Conservation (phyloP, 2,888 invertebrate species). For the Hybos culiciformis region DNA sequence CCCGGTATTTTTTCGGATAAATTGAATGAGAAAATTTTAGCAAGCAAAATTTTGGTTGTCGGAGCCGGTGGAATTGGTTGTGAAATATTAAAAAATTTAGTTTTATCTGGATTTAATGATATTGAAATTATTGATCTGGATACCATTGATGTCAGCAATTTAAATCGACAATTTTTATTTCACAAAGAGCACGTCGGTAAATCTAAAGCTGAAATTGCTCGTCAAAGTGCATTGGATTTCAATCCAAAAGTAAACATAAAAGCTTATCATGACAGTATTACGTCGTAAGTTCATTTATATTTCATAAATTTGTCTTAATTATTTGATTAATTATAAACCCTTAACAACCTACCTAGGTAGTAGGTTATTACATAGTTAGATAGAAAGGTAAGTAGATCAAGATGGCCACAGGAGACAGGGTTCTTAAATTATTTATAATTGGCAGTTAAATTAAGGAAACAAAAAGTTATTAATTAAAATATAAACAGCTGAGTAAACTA, state of each 20-base stretch:
- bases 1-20: conserved; percentile 52
- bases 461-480: no score
- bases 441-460: no score
- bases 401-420: no score
- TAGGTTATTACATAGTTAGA: no score
- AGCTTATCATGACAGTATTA: conserved; percentile 87
- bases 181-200: conserved; percentile 96
- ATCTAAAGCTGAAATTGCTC: conserved; percentile 87
- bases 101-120: conserved; percentile 80
- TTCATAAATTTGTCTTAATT: no score
- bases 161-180: conserved; percentile 98
- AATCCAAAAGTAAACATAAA: conserved; percentile 79
- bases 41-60: conserved; percentile 68
- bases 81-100: conserved; percentile 94
- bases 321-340: no score
- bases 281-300: conserved; percentile 47
- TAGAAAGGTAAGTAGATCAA: no score
- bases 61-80: conserved; percentile 99
- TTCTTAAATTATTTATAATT: no score
- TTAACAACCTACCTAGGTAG: no score
- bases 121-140: conserved; percentile 98
- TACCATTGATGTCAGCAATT: conserved; percentile 97
- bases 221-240: conserved; percentile 74
- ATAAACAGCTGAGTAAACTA: no score
- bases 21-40: conserved; percentile 49